phyloP scores from a whole-genome alignment of 2,888 invertebrate species.

The Scaptomyza polygonia region DNA sequence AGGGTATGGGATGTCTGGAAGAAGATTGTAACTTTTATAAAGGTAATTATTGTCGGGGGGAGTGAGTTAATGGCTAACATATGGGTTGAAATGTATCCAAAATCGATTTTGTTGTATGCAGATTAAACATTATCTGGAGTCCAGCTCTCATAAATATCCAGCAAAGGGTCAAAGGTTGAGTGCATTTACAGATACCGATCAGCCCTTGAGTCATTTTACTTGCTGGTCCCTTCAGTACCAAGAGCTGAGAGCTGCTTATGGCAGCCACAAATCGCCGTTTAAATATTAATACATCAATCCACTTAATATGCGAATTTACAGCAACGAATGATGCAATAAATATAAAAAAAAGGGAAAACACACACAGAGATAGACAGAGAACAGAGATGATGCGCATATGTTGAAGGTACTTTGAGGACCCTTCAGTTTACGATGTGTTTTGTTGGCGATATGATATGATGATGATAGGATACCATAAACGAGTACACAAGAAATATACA shows the following conservation, averaged over 20 bases:
- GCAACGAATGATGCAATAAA: slow-evolving; percentile 75
- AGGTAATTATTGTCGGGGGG: slow-evolving; percentile 40
- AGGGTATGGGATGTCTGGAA: background rate
- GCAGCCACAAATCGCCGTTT: slow-evolving; percentile 82
- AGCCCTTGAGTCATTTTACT: slow-evolving; percentile 36
- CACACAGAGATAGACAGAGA: background rate
- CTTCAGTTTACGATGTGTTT: slow-evolving; percentile 50
- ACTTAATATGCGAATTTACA: slow-evolving; percentile 82
- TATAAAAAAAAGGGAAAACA: slow-evolving; percentile 65
- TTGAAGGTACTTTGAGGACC: slow-evolving; percentile 32
- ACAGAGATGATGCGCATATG: slow-evolving; percentile 57
- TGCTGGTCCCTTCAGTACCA: slow-evolving; percentile 7
- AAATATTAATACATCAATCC: slow-evolving; percentile 84
- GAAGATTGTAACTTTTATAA: slow-evolving; percentile 49
- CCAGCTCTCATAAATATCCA: slow-evolving; percentile 53
- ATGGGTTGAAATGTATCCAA: slow-evolving; percentile 24
- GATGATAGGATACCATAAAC: slow-evolving; percentile 31
- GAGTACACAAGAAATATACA: slow-evolving; percentile 38
- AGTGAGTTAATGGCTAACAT: slow-evolving; percentile 19
- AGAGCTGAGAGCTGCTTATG: slow-evolving; percentile 30
- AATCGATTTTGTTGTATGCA: slow-evolving; percentile 58
- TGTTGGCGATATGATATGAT: slow-evolving; percentile 18
- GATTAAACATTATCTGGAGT: slow-evolving; percentile 57
- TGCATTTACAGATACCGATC: slow-evolving; percentile 15
- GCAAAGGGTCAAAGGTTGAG: slow-evolving; percentile 63